Conservation (phyloP, 2,797 vertebrate genomes). For the Siniperca scherzeri region DNA sequence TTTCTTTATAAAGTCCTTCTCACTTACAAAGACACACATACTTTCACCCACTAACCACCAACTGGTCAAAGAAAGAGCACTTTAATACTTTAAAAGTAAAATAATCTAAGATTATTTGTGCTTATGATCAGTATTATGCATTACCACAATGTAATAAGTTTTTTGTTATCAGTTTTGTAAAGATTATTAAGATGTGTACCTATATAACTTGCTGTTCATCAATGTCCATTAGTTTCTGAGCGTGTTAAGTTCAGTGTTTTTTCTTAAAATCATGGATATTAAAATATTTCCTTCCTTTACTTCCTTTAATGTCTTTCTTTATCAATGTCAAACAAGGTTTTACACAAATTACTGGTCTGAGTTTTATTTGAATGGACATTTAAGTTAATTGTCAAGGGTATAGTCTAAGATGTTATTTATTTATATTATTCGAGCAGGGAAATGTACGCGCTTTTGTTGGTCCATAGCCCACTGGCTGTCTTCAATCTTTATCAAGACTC, state of each 20-base stretch:
- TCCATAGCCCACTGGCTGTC: neutral
- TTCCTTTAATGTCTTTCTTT: conserved; percentile 31
- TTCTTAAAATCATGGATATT: conserved; percentile 69
- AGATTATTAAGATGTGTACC: conserved; percentile 61
- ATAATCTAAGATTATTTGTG: conserved; percentile 66
- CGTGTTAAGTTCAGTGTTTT: conserved; percentile 73
- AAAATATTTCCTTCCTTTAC: conserved; percentile 60
- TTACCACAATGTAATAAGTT: conserved; percentile 76
- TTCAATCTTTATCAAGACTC: neutral
- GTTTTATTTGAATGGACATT: conserved; percentile 1
- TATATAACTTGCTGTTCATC: conserved; percentile 70
- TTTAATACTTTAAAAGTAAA: conserved; percentile 81
- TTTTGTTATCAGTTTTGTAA: conserved; percentile 72
- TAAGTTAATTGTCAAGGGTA: neutral
- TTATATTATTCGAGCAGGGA: neutral
- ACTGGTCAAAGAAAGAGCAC: conserved; percentile 80
- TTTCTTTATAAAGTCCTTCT: conserved; percentile 25
- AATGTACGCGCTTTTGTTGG: neutral
- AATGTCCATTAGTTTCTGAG: conserved; percentile 65
- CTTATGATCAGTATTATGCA: conserved; percentile 88
- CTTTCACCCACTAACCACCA: conserved; percentile 38
- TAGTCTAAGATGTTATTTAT: neutral
- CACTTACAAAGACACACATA: conserved; percentile 24
- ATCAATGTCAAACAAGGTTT: conserved; percentile 26
- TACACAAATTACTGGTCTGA: neutral